Base-by-base conservation (phyloP, 2,113 vertebrate genomes). In the Cyanoderma ruficeps region DNA sequence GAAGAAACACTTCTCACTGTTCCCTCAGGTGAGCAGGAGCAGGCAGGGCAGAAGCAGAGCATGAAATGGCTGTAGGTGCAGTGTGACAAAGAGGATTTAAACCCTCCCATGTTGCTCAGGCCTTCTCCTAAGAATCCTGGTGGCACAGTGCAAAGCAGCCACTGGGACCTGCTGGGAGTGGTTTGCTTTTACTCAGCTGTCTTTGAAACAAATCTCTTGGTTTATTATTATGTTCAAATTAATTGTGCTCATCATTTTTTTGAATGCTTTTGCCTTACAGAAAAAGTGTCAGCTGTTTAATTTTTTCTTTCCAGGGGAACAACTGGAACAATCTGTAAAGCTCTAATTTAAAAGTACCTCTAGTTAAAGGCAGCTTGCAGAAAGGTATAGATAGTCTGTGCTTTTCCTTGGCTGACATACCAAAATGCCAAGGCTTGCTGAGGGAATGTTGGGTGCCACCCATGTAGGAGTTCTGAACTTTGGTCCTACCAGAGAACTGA, bases 51-150 rank as follows among this genome's bases (percentile, higher is more conserved):
- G 31, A 67, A 70, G 79, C 47, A 84, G 50, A 69, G 50, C n/a
- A 46, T 0, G 2, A 52, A 57, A 24, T 65, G 63, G 49, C 47
- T 83, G 5, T 41, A 72, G 63, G 33, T 67, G 35, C 59, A 42
- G 37, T 25, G n/a, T 92, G 90, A 93, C 79, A 90, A 70, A 80
- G 9, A 47, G 68, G 71, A 67, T 95, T 96, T 86, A 81, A 71
- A 37, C 71, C 39, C 17, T 57, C 25, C 63, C 4, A 0, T 37
- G 50, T 42, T 90, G 65, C 61, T 56, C 39, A 90, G 82, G 25
- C 57, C 85, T 67, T 80, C 57, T 88, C 19, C 23, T 37, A 44
- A 49, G 76, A 70, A 72, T 60, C 52, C 55, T 70, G 50, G 55
- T 90, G 59, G 75, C 71, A 59, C 3, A 15, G 50, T 46, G 77